Evolutionary conservation across 2,797 vertebrate genomes (phyloP).

Genomic region (Tragelaphus oryx): DNA sequence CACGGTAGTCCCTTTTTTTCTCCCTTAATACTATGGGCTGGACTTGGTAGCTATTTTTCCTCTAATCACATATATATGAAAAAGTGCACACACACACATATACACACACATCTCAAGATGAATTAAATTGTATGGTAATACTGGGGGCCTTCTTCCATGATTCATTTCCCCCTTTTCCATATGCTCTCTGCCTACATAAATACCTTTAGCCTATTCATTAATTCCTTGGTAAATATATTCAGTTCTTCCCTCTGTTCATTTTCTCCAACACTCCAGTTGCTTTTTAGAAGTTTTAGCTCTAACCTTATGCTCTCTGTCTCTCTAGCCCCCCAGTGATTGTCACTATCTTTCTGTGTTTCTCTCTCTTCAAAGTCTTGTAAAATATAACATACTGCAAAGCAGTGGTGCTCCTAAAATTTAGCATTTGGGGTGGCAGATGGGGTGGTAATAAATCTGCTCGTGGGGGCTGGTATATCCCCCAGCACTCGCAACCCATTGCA

Average conservation of each 20-base stretch:
- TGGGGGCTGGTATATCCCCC: slow-evolving; percentile 81
- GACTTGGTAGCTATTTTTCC: slow-evolving; percentile 37
- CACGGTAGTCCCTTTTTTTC: background rate
- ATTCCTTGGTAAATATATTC: slow-evolving; percentile 79
- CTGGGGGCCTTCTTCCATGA: slow-evolving; percentile 70
- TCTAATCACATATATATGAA: background rate
- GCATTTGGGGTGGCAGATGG: slow-evolving; percentile 87
- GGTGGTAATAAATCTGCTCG: slow-evolving; percentile 83
- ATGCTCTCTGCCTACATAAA: slow-evolving; percentile 83
- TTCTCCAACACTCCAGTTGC: slow-evolving; percentile 71
- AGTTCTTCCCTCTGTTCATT: slow-evolving; percentile 79
- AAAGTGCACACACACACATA: background rate
- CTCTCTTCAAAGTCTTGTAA: slow-evolving; percentile 82
- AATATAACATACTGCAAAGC: slow-evolving; percentile 85
- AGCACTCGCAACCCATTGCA: slow-evolving; percentile 77
- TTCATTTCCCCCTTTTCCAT: slow-evolving; percentile 76
- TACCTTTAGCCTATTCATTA: slow-evolving; percentile 84
- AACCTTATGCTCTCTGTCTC: slow-evolving; percentile 77
- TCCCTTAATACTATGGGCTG: background rate
- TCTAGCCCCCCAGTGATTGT: slow-evolving; percentile 78
- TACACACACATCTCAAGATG: slow-evolving; percentile 53
- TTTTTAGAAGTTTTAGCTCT: slow-evolving; percentile 76
- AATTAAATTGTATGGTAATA: slow-evolving; percentile 72
- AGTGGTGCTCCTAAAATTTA: slow-evolving; percentile 84
- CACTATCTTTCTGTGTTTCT: slow-evolving; percentile 82